Conservation (phyloP, 1,140 invertebrate species). For the Cryptotermes secundus region DNA sequence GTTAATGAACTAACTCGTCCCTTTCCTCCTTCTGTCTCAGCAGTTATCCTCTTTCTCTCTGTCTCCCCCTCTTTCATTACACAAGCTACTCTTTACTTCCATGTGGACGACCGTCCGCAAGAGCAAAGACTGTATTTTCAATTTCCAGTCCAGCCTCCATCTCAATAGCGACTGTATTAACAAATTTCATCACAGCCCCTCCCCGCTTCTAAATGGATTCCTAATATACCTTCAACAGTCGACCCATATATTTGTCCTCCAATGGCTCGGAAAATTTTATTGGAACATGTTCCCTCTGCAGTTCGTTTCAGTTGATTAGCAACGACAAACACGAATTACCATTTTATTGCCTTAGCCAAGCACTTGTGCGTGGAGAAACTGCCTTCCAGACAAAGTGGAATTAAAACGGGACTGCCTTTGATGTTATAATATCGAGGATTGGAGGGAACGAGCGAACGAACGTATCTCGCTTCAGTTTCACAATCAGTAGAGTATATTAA, state of each 20-base stretch:
- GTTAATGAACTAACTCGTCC: slow-evolving; percentile 26
- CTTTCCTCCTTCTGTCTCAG: background rate
- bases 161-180: slow-evolving; percentile 34
- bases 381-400: slow-evolving; percentile 41
- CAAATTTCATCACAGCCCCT: slow-evolving; percentile 36
- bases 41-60: slow-evolving; percentile 8
- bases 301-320: slow-evolving; percentile 51
- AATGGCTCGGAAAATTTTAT: slow-evolving; percentile 40
- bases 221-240: slow-evolving; percentile 36
- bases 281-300: slow-evolving; percentile 38
- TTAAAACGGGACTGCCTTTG: slow-evolving; percentile 40
- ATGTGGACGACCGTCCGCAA: slow-evolving; percentile 23
- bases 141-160: slow-evolving; percentile 25
- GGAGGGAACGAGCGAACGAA: slow-evolving; percentile 3
- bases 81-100: slow-evolving; percentile 24
- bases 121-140: slow-evolving; percentile 31
- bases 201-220: slow-evolving; percentile 34
- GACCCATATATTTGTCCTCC: slow-evolving; percentile 36
- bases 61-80: slow-evolving; percentile 32
- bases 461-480: background rate
- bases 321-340: slow-evolving; percentile 59
- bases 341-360: slow-evolving; percentile 56
- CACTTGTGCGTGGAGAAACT: slow-evolving; percentile 36
- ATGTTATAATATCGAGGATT: slow-evolving; percentile 40
- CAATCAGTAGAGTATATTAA: slow-evolving; percentile 38